These are phyloP conservation scores for Orientallactaga sibirica DNA, from an alignment of 2,797 vertebrate genomes.

Conservation along the genomic window DNA sequence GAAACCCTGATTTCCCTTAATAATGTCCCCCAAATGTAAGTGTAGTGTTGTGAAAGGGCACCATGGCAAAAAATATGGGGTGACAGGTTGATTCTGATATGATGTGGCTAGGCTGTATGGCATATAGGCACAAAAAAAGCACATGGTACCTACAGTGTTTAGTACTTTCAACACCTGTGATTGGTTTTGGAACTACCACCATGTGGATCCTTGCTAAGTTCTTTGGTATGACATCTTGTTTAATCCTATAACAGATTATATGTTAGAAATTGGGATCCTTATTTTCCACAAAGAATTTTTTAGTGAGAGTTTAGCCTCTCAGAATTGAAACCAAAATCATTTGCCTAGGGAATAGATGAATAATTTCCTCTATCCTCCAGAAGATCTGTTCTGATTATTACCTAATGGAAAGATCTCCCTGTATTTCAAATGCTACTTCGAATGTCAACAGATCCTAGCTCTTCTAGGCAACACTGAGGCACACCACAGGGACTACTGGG, in stretches of 20 bases:
- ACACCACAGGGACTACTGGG: neutral
- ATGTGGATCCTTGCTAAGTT: neutral
- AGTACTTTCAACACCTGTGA: neutral
- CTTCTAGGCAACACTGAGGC: neutral
- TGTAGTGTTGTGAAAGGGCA: neutral
- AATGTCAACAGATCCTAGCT: neutral
- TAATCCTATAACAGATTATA: neutral
- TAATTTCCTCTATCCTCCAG: neutral
- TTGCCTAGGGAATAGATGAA: neutral
- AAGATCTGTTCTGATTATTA: neutral
- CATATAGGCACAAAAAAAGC: neutral
- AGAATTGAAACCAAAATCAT: neutral
- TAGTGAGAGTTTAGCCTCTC: neutral
- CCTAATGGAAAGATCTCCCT: neutral
- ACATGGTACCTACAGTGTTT: neutral
- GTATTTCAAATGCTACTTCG: conserved; percentile 4
- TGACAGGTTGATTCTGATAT: neutral
- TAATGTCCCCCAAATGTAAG: neutral
- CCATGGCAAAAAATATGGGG: neutral
- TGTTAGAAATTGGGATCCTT: conserved; percentile 36
- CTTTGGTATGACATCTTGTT: neutral
- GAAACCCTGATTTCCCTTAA: neutral
- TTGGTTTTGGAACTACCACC: neutral
- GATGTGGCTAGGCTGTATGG: no score
- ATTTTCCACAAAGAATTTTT: conserved; percentile 31